These are phyloP conservation scores for Drosophila nigritarsus DNA, from an alignment of 2,888 invertebrate species.

Conservation along the genomic window DNA sequence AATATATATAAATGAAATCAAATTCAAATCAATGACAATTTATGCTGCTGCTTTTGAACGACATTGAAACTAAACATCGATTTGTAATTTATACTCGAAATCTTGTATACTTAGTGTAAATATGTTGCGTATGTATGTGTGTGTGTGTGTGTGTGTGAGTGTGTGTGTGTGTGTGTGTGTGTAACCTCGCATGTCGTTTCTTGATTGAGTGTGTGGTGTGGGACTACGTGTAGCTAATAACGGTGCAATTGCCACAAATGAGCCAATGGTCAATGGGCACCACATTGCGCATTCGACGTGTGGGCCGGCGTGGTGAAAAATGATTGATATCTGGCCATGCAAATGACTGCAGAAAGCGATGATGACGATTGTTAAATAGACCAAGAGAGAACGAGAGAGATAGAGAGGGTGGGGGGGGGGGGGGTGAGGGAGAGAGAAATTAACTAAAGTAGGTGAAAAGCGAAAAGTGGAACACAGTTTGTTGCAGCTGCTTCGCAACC, in stretches of 20 bases:
- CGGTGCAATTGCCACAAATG: constrained; percentile 67
- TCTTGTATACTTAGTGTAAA: constrained; percentile 27
- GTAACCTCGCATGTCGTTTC: constrained; percentile 27
- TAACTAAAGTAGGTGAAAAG: constrained; percentile 22
- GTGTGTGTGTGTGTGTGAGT: background rate
- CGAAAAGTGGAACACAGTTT: constrained; percentile 55
- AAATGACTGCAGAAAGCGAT: constrained; percentile 55
- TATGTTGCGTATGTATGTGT: constrained; percentile 15
- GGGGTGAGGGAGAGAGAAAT: constrained; percentile 16
- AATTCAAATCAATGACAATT: constrained; percentile 11
- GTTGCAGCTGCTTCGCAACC: constrained; percentile 43
- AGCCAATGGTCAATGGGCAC: constrained; percentile 27
- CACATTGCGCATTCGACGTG: constrained; percentile 62
- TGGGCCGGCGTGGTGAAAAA: constrained; percentile 32
- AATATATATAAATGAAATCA: constrained; percentile 4
- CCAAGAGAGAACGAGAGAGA: constrained; percentile 9
- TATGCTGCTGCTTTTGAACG: constrained; percentile 53
- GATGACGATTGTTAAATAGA: constrained; percentile 5
- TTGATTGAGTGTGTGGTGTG: constrained; percentile 21
- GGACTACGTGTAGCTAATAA: constrained; percentile 66
- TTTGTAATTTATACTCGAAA: constrained; percentile 45
- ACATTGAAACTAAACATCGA: constrained; percentile 80
- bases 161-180: constrained; percentile 28
- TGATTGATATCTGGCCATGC: constrained; percentile 70
- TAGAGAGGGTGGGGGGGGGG: constrained; percentile 9